Evolutionary conservation across 1,140 invertebrate genomes (phyloP), one percentile per base, ranked within the genome.

Genomic region (Drosophila auraria): DNA sequence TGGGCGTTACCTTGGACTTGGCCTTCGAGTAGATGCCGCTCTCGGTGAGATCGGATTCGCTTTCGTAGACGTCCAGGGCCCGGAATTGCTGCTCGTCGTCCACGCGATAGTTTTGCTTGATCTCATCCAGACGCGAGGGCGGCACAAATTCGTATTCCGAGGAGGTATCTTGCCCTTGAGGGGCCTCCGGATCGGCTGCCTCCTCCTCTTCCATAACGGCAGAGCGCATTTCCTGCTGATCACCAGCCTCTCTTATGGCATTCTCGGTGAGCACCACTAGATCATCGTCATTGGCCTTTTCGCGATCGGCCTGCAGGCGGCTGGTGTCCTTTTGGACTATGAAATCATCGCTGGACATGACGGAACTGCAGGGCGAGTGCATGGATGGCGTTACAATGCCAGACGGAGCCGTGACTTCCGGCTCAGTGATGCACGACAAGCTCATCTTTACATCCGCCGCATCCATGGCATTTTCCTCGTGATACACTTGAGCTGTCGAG

Each of bases 41-140:
- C 40, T 92, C 91, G 8, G 81, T 83, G 45, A 92, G 80, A 79
- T 93, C 91, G 7, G 92, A 93, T 81, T 92, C 91, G 57, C 91
- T 92, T 51, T 92, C 91, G 51, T 92, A 92, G 9, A 92, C 91
- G 76, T 92, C 91, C 17, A 91, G 33, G 2, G 91, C 91, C 27
- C 91, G 78, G 36, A 92, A 92, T 20, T 92, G 79, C 58, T 79
- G 81, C 17, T 87, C 77, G 42, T 89, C 84, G 42, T 89, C 84
- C 7, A 93, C 92, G 8, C 89, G 80, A 81, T 83, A 92, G 45
- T 86, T 91, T 57, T 79, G 57, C 27, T 86, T 82, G 30, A 77
- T 89, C 36, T 78, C 60, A 14, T 83, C 76, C 5, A 84, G 51
- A 2, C 78, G 54, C 20, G 80, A 91, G 1, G 90, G 90, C 1